These are phyloP conservation scores for Meloidogyne hapla DNA, from an alignment of 1,140 invertebrate genomes.

Conservation along the genomic window DNA sequence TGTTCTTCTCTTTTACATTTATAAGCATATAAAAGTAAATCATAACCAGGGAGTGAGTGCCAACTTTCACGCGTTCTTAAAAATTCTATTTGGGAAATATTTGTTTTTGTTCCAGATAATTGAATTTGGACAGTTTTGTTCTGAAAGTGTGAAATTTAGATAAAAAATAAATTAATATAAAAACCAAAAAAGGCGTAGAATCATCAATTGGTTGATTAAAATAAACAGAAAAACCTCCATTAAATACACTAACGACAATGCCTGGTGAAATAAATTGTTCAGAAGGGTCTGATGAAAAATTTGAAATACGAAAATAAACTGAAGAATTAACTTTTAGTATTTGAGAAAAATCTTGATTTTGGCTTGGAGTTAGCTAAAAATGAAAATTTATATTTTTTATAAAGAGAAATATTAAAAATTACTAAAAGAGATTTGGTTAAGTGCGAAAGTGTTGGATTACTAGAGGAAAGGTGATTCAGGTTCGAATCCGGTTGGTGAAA, in stretches of 20 bases:
- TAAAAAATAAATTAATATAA: neutral
- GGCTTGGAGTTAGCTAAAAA: neutral
- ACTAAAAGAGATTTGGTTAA: too few species aligned
- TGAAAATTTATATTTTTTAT: too few species aligned
- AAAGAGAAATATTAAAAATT: too few species aligned
- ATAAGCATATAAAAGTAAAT: slow-evolving; percentile 2
- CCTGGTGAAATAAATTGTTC: neutral
- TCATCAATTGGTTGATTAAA: neutral
- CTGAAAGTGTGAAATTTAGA: neutral
- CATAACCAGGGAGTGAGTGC: neutral
- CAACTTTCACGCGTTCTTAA: neutral
- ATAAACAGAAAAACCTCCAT: neutral
- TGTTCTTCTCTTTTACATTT: neutral
- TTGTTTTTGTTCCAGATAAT: slow-evolving; percentile 3
- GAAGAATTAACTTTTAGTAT: neutral
- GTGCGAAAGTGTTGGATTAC: too few species aligned
- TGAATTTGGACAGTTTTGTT: neutral
- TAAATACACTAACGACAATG: neutral
- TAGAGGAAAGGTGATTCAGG: too few species aligned
- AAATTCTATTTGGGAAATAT: neutral
- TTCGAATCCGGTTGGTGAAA: too few species aligned
- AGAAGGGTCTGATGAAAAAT: neutral
- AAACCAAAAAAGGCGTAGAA: neutral
- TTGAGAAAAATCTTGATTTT: neutral
- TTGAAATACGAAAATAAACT: neutral